Evolutionary conservation across 2,797 vertebrate genomes (phyloP), one percentile per base, ranked within the genome.

Genomic region (Macroramphosus scolopax): DNA sequence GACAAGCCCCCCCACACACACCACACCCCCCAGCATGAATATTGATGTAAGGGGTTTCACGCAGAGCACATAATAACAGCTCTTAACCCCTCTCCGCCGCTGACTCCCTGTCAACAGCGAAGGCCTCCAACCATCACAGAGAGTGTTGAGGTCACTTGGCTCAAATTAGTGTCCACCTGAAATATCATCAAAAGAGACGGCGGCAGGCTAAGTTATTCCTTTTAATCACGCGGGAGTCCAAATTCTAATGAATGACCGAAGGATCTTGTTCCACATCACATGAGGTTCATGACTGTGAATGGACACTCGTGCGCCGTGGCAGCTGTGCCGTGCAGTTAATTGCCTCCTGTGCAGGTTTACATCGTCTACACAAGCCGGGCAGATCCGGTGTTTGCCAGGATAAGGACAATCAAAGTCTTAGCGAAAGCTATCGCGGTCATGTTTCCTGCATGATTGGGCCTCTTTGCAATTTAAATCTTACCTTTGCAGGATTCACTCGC

Each of bases 21-120:
- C n/a, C n/a, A n/a, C n/a, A n/a, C n/a, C 65, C 46, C 46, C 24
- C 35, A 58, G 67, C 67, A 63, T 84, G 68, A 83, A 82, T 72
- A 86, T 75, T 80, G 75, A 84, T 81, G 63, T 24, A 17, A 25
- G 26, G n/a, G 29, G 41, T 73, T 72, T 76, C 59, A 61, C 50
- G 51, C 51, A 46, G 43, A 44, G 47, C 35, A 65, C 56, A 77
- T 67, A 77, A 80, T 73, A 78, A 67, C 43, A 48, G 47, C 55
- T 57, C 64, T 71, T 66, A 72, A 78, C 70, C 55, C 71, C 52
- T 60, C 51, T 76, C 57, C 42, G 55, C 67, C 24, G 10, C 33
- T 18, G 13, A 65, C 67, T 71, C 39, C 25, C 52, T 54, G 70
- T 72, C 55, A 68, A 38, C 47, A 18, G 38, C 35, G 32, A 56